Base-by-base conservation (phyloP, 2,888 invertebrate genomes). In the Lampropteryx suffumata region DNA sequence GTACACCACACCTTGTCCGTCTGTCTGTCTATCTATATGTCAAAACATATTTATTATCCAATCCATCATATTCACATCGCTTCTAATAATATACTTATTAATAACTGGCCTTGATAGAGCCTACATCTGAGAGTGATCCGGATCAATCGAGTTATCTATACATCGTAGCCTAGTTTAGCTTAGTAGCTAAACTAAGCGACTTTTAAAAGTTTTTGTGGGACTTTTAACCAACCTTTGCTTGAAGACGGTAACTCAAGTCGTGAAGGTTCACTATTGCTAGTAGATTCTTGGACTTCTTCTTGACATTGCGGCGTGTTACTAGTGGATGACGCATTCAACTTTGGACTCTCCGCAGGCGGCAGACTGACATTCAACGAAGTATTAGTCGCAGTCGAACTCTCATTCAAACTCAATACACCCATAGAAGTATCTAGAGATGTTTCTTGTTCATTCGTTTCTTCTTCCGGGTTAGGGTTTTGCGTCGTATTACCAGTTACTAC, bases 371-470 rank as follows among this genome's bases (percentile, higher is more conserved):
- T 90, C 14, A 90, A 56, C 0, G 89, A 84, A 0, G 89, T 90
- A 45, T 90, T 89, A 0, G 89, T 90, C 0, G 89, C 89, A 0
- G 89, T 88, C 0, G 89, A 88, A 47, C 89, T 87, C 46, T 89
- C 89, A 58, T 86, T 87, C 55, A 88, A 61, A 60, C 85, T 87
- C 28, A 87, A 37, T 30, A 85, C 83, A 34, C 85, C 87, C 72
- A 86, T 81, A 0, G 89, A 85, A 10, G 86, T 74, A 55, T 88
- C 79, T 3, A 84, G 58, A 0, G 79, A 76, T 1, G 79, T 74
- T 26, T 70, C 67, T 29, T 33, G 42, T 5, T 78, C 91, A 12
- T 73, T 69, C 7, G 63, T 55, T 10, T 73, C 73, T 2, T 79
- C 78, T 0, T 69, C 60, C n/a, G 64, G 60, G 42, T 50, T 29